Conservation (phyloP, 2,888 invertebrate genomes). For the Idaea biselata region DNA sequence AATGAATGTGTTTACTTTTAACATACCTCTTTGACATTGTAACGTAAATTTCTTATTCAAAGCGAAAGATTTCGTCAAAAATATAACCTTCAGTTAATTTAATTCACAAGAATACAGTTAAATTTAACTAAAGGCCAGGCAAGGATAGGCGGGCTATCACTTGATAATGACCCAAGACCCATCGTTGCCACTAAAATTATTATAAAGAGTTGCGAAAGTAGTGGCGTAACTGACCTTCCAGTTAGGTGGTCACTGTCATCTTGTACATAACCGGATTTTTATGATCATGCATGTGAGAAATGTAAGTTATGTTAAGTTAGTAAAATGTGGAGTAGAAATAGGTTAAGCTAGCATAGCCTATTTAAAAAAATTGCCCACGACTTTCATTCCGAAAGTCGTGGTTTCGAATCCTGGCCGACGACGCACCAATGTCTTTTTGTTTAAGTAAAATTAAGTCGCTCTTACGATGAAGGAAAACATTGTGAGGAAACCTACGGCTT, state of each 20-base stretch:
- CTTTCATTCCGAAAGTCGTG: too few relatives aligned
- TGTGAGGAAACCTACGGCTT: too few relatives aligned
- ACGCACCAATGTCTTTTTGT: too few relatives aligned
- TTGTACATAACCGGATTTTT: neutral
- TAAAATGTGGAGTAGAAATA: too few relatives aligned
- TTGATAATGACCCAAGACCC: neutral
- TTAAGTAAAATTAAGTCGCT: too few relatives aligned
- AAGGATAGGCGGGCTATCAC: neutral
- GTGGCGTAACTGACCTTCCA: slow-evolving; percentile 34
- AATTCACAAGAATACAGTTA: neutral
- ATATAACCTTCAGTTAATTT: neutral
- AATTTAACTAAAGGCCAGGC: neutral
- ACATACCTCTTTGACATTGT: neutral
- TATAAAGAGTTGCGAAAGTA: slow-evolving; percentile 25
- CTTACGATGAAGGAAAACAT: too few relatives aligned
- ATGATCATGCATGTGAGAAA: neutral
- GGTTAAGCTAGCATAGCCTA: too few relatives aligned
- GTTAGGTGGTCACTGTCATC: slow-evolving; percentile 21
- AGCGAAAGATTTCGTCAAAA: neutral
- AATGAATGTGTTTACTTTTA: neutral
- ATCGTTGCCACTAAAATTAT: slow-evolving; percentile 6
- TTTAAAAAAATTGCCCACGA: too few relatives aligned
- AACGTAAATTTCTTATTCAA: neutral
- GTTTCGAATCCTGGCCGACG: too few relatives aligned
- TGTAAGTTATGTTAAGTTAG: slow-evolving; percentile 11